Percentiles rank a stretch among this genome's conserved stretches.
Evolutionary conservation across 1,140 invertebrate genomes (phyloP).

Genomic region (Octopus sinensis): DNA sequence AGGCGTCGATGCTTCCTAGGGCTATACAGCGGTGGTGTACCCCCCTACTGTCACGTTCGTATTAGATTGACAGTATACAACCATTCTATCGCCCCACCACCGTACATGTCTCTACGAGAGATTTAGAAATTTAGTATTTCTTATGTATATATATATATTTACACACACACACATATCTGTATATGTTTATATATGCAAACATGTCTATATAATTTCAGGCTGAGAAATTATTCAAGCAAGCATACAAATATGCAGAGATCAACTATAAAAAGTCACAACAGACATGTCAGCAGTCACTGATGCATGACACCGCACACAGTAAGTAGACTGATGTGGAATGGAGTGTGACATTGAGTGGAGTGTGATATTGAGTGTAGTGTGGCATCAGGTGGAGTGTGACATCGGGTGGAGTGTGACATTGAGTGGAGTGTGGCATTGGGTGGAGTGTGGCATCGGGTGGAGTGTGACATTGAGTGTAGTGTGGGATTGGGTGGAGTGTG

Average conservation of each 20-base stretch:
- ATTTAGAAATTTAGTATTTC: not conserved
- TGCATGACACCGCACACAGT: constrained; percentile 78
- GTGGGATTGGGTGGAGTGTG: too few relatives aligned
- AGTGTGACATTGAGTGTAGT: too few relatives aligned
- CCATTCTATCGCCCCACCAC: not conserved
- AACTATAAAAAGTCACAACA: constrained; percentile 81
- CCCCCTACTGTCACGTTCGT: too few relatives aligned
- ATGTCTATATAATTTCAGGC: constrained; percentile 56
- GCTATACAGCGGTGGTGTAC: too few relatives aligned
- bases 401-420: too few relatives aligned
- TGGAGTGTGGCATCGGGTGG: too few relatives aligned
- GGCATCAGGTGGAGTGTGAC: too few relatives aligned
- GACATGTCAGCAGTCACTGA: constrained; percentile 72
- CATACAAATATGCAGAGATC: constrained; percentile 81
- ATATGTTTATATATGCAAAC: not conserved
- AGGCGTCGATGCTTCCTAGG: too few relatives aligned
- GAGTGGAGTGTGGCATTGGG: too few relatives aligned
- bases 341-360: too few relatives aligned
- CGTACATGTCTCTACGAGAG: not conserved
- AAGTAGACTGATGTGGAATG: too few relatives aligned
- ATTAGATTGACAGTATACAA: not conserved
- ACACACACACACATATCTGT: not conserved
- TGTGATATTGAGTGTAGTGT: too few relatives aligned
- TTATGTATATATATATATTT: not conserved
- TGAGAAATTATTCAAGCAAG: constrained; percentile 83